Percentiles rank a stretch among this genome's conserved stretches.
These are phyloP conservation scores for Chlorops oryzae DNA, from an alignment of 1,140 invertebrate genomes.

Conservation along the genomic window DNA sequence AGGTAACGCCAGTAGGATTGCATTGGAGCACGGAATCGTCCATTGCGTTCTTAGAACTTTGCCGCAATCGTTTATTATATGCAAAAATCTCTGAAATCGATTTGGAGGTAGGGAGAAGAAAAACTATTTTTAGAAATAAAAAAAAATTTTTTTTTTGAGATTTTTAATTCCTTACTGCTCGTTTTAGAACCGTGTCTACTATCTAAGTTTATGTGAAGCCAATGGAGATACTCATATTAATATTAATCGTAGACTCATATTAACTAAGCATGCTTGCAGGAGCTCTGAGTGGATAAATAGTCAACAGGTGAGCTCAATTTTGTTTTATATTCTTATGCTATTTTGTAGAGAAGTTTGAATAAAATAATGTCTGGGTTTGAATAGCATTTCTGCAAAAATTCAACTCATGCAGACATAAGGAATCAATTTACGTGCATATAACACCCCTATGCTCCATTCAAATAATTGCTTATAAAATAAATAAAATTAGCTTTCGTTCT, in stretches of 20 bases:
- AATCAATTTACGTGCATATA: no score
- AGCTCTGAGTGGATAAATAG: slow-evolving; percentile 11
- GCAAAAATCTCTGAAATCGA: slow-evolving; percentile 15
- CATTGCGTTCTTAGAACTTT: slow-evolving; percentile 7
- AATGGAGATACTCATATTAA: slow-evolving; percentile 1
- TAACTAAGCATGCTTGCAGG: slow-evolving; percentile 19
- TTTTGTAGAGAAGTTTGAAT: no score
- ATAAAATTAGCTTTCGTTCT: no score
- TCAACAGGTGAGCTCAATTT: not conserved
- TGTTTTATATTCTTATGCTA: not conserved
- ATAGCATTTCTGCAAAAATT: no score
- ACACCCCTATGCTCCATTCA: no score
- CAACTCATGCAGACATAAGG: no score
- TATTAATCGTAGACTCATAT: slow-evolving; percentile 25
- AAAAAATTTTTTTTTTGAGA: not conserved
- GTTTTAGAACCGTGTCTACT: slow-evolving; percentile 10
- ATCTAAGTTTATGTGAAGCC: slow-evolving; percentile 29
- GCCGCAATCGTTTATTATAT: slow-evolving; percentile 11
- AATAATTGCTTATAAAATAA: no score
- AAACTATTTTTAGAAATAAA: not conserved
- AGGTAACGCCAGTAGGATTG: slow-evolving; percentile 10
- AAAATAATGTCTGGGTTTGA: no score
- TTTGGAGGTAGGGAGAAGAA: slow-evolving; percentile 11
- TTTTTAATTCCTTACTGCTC: not conserved
- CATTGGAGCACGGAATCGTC: slow-evolving; percentile 14